Evolutionary conservation across 2,113 vertebrate genomes (phyloP).

Genomic region (Zingel zingel): DNA sequence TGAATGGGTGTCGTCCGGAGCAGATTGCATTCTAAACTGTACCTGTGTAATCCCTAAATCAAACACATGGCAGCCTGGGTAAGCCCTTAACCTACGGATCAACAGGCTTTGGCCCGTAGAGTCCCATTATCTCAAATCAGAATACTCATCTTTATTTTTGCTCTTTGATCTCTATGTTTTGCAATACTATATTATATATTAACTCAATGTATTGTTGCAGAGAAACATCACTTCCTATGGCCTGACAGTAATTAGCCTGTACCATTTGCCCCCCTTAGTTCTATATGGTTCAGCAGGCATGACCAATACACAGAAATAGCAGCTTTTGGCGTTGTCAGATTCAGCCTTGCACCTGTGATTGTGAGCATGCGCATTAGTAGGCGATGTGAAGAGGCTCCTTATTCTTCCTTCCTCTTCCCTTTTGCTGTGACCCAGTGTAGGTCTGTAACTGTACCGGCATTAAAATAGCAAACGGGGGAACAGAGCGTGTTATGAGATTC

Average conservation of each 20-base stretch:
- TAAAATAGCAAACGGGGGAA: constrained; percentile 78
- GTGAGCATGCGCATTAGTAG: background rate
- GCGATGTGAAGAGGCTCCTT: background rate
- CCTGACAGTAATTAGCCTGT: constrained; percentile 4
- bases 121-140: constrained; percentile 4
- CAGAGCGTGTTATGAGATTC: constrained; percentile 72
- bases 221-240: constrained; percentile 3
- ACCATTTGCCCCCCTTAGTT: constrained; percentile 30
- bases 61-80: constrained; percentile 52
- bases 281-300: constrained; percentile 26
- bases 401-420: constrained; percentile 14
- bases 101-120: background rate
- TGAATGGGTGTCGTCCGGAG: background rate
- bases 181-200: background rate
- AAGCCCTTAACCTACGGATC: constrained; percentile 30
- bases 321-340: constrained; percentile 40
- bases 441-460: constrained; percentile 71
- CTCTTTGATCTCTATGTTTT: background rate
- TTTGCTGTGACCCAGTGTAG: constrained; percentile 62
- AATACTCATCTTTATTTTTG: constrained; percentile 1
- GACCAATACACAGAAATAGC: constrained; percentile 42
- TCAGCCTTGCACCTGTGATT: constrained; percentile 31
- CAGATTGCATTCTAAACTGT: constrained; percentile 55
- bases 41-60: constrained; percentile 69
- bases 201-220: background rate